Evolutionary conservation across 2,797 vertebrate species (phyloP), one percentile per base, ranked within the genome.

Genomic region (Pipistrellus pipistrellus): DNA sequence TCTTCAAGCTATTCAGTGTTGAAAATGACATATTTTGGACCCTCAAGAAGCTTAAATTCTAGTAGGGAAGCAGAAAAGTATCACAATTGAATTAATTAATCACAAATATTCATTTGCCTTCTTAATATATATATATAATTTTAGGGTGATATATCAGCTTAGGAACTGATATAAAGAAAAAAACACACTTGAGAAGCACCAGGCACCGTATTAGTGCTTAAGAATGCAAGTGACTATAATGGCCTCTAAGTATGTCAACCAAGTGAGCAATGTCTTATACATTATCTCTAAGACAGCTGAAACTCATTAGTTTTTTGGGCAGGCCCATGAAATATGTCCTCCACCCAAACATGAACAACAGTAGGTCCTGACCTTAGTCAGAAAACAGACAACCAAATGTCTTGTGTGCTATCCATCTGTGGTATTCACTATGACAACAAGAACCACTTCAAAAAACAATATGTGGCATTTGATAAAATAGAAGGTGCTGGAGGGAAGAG

Each of bases 401-500:
- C 92, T 90, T 83, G 21, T 71, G 72, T 95, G 69, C 84, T 57
- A 93, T 95, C 87, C 94, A 88, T 91, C 90, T 97, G 72, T 80
- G 96, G 92, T 78, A 95, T 87, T 96, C 94, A 96, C 57, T 78
- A 88, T 55, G 51, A 83, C 97, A 97, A 96, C 85, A 95, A 97
- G 96, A 97, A 93, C 96, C 94, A 89, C 95, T 96, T 97, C 97
- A 95, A 55, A 83, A 91, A 96, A 93, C 53, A 97, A 86, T 96
- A 97, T 97, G 94, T 95, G 73, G 88, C 51, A 78, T 96, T 95
- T 96, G 93, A 89, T 96, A 97, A 97, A 97, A 95, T 91, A 97
- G 81, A 97, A 98, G 98, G 92, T 88, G 96, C 91, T 94, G 72
- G 81, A 97, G 95, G 80, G 96, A 92, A 86, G 92, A 97, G 96